phyloP scores from a whole-genome alignment of 2,888 invertebrate genomes.

The Papilio protenor region DNA sequence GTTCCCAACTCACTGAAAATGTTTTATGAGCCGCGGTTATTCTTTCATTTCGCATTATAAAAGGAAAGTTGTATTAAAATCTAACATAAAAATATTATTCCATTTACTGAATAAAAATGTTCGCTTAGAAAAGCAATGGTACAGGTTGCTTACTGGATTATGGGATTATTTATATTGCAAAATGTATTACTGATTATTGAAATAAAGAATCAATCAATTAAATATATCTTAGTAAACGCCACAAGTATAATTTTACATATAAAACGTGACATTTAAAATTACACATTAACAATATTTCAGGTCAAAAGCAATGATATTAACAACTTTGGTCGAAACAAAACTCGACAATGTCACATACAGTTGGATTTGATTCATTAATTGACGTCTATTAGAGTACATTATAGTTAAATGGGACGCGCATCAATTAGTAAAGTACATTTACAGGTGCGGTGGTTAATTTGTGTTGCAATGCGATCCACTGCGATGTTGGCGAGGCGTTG shows the following conservation, averaged over 20 bases:
- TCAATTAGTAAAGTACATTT: slow-evolving; percentile 8
- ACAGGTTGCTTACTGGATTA: background rate
- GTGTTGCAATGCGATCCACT: background rate
- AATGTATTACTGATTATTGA: background rate
- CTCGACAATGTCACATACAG: background rate
- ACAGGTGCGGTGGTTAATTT: background rate
- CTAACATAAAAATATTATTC: slow-evolving; percentile 16
- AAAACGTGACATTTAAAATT: too few species aligned
- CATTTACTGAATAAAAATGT: slow-evolving; percentile 10
- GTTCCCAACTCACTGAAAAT: slow-evolving; percentile 16
- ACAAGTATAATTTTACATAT: too few species aligned
- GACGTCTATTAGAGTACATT: too few species aligned
- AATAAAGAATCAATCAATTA: background rate
- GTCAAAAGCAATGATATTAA: too few species aligned
- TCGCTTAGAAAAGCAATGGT: background rate
- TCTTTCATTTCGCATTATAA: slow-evolving; percentile 37
- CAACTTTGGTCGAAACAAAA: too few species aligned
- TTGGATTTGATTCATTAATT: background rate
- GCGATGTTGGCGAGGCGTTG: background rate
- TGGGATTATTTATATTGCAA: background rate
- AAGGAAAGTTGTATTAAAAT: slow-evolving; percentile 23
- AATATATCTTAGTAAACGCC: background rate
- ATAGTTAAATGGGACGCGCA: background rate
- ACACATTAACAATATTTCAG: too few species aligned
- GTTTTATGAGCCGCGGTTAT: slow-evolving; percentile 32